Base-by-base conservation (phyloP, 2,888 invertebrate species). In the Eudasyphora cyanicolor region DNA sequence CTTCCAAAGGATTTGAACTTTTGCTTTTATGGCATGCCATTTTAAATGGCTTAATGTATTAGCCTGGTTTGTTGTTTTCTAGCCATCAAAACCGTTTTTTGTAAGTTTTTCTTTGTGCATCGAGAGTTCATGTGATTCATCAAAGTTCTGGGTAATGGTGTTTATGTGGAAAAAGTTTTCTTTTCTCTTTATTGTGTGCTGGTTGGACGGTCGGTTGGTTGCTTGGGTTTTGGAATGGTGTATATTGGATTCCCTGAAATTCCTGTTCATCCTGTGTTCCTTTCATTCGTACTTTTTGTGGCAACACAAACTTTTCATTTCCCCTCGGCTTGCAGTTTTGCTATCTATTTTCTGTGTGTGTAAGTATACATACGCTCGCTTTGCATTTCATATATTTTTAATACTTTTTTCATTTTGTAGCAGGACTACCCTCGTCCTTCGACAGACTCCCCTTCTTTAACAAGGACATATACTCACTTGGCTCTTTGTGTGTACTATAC, bases 21-120 rank as follows among this genome's bases (percentile, higher is more conserved):
- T 49, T 49, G 27, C 17, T 69, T 35, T 7, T n/a, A 69, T 69
- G 45, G 49, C 45, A 5, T 49, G 45, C 69, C 49, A 45, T 69
- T 49, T 69, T 49, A 69, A 69, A 69, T 69, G 29, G 49, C 69
- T 49, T 69, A 29, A 69, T 69, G 29, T 69, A 69, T 69, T 69
- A 69, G 69, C 49, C 7, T 8, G 49, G 14, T 27, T 45, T 24
- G 45, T 49, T 49, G n/a, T 45, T 69, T 69, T 19, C n/a, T 21
- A 49, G 10, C 7, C 17, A 69, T 8, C 45, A 14, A 60, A n/a
- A n/a, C n/a, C 17, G n/a, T 29, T 60, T 60, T 19, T 29, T 54
- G 19, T 54, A 21, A 21, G 19, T 54, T 49, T 12, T 24, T 5
- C 54, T 54, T 54, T 54, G 19, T 54, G 19, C 54, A 21, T 21